Conservation (phyloP, 1,140 invertebrate species). For the Sesamia nonagrioides region DNA sequence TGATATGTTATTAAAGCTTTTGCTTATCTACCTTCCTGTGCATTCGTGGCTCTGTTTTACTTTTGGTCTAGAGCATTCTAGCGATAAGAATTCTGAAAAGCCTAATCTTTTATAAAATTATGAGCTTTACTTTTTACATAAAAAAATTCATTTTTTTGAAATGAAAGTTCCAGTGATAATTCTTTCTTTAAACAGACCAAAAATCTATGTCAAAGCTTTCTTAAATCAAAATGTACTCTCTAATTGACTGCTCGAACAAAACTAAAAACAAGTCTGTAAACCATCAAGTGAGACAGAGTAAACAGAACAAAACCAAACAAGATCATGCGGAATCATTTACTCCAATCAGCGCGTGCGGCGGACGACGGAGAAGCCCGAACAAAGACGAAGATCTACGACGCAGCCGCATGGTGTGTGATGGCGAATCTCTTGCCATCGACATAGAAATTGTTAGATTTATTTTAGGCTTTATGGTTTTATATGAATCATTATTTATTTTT, state of each 20-base stretch:
- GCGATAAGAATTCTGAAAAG: background rate
- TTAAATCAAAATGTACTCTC: conserved; percentile 36
- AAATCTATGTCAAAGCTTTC: background rate
- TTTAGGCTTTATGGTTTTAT: background rate
- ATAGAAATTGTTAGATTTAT: conserved; percentile 22
- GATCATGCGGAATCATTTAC: conserved; percentile 83
- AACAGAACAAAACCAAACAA: conserved; percentile 82
- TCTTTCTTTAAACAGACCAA: too few relatives aligned
- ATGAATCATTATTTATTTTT: background rate
- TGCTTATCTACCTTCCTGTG: conserved; percentile 16
- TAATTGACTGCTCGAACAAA: conserved; percentile 71
- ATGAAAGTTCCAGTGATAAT: too few relatives aligned
- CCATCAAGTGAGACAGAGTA: conserved; percentile 72
- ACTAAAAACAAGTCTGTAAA: conserved; percentile 60
- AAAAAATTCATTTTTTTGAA: too few relatives aligned
- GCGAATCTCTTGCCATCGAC: conserved; percentile 37
- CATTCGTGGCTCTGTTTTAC: background rate
- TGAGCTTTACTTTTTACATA: too few relatives aligned
- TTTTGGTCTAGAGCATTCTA: background rate
- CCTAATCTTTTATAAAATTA: too few relatives aligned
- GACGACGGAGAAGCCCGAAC: conserved; percentile 68
- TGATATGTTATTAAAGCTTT: conserved; percentile 5
- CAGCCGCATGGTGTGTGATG: conserved; percentile 37
- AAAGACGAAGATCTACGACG: conserved; percentile 57
- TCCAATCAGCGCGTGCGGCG: conserved; percentile 70